Conservation (phyloP, 1,140 invertebrate genomes). For the Aleiodes sp. region DNA sequence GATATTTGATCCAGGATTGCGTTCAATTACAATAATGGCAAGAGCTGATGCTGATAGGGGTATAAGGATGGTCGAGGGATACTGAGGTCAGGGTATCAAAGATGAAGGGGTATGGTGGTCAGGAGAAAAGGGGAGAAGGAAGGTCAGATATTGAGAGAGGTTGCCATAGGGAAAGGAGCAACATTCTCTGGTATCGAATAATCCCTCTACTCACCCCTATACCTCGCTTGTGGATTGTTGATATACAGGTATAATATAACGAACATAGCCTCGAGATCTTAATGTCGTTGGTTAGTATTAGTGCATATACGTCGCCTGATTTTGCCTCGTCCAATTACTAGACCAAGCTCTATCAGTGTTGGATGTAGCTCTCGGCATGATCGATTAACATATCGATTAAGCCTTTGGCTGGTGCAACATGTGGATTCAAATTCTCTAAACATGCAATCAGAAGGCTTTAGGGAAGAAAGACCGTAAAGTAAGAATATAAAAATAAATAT, state of each 20-base stretch:
- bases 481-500: too few species aligned
- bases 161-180: not conserved
- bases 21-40: conserved; percentile 47
- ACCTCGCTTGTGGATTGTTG: not conserved
- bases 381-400: conserved; percentile 3
- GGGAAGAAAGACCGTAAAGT: too few species aligned
- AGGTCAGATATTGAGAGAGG: not conserved
- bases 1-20: conserved; percentile 44
- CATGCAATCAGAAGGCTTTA: not conserved
- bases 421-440: not conserved
- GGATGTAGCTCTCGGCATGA: not conserved
- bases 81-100: not conserved
- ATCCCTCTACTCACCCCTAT: not conserved
- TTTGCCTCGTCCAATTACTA: conserved; percentile 7
- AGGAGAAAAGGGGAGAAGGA: not conserved
- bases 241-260: not conserved
- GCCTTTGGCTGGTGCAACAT: not conserved
- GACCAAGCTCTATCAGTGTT: not conserved
- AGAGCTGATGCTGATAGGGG: not conserved
- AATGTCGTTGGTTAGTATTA: not conserved
- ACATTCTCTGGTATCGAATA: not conserved
- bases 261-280: not conserved
- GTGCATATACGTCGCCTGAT: not conserved
- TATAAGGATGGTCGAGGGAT: not conserved
- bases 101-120: not conserved